phyloP scores from a whole-genome alignment of 2,888 invertebrate species.

The Tribolium freemani region DNA sequence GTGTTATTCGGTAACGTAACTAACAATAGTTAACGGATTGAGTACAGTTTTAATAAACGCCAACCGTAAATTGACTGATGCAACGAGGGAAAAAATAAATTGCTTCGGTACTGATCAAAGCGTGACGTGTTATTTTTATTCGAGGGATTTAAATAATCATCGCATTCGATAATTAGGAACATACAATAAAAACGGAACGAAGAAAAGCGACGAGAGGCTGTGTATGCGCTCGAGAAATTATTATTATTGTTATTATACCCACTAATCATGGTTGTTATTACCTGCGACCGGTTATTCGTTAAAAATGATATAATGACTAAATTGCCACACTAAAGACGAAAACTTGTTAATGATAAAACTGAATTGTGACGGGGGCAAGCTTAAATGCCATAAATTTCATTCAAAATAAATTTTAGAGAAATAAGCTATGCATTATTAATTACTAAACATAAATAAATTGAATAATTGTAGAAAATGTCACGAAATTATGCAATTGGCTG shows the following conservation, averaged over 20 bases:
- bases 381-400: not conserved
- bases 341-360: slow-evolving; percentile 5
- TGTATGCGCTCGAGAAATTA: slow-evolving; percentile 6
- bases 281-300: slow-evolving; percentile 3
- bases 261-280: slow-evolving; percentile 29
- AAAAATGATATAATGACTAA: slow-evolving; percentile 28
- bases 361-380: not conserved
- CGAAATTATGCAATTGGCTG: not conserved
- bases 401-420: too few relatives aligned
- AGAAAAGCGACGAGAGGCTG: slow-evolving; percentile 5
- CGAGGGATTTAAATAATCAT: slow-evolving; percentile 21
- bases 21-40: slow-evolving; percentile 26
- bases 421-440: not conserved
- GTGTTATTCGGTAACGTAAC: slow-evolving; percentile 28
- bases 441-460: not conserved
- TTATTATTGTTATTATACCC: slow-evolving; percentile 19
- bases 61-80: slow-evolving; percentile 5
- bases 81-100: slow-evolving; percentile 15
- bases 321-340: slow-evolving; percentile 10
- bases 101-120: slow-evolving; percentile 25
- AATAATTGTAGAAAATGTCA: not conserved
- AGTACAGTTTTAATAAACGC: slow-evolving; percentile 29
- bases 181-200: not conserved
- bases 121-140: slow-evolving; percentile 15
- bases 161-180: not conserved